Conservation (phyloP, 2,113 vertebrate species). For the Numida meleagris region DNA sequence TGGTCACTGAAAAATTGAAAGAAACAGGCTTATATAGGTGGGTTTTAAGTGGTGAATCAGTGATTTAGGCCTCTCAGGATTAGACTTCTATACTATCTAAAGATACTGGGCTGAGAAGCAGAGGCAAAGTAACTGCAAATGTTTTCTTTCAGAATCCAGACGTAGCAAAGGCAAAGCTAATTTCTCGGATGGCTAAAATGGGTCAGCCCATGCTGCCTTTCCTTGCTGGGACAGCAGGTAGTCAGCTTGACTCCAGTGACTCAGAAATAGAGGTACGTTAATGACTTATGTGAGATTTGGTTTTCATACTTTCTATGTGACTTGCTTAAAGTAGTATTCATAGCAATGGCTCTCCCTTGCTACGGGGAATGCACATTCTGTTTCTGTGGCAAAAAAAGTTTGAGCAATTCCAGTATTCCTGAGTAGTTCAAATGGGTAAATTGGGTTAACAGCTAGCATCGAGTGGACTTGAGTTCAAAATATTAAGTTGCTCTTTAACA, state of each 20-base stretch:
- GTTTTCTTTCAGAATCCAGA: constrained; percentile 87
- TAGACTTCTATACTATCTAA: background rate
- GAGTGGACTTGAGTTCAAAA: background rate
- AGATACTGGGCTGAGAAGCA: background rate
- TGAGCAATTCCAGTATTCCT: background rate
- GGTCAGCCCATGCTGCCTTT: constrained; percentile 97
- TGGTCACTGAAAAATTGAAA: background rate
- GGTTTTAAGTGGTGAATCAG: background rate
- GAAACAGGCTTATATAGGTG: background rate
- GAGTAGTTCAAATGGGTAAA: background rate
- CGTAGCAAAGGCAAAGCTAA: constrained; percentile 93
- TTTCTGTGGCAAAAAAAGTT: background rate
- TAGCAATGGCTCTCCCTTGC: background rate
- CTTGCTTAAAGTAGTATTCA: background rate
- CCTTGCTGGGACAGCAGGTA: constrained; percentile 76
- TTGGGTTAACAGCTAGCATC: background rate
- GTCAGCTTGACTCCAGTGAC: constrained; percentile 92
- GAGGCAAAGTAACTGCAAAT: background rate
- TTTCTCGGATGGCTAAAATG: constrained; percentile 98
- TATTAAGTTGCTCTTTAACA: background rate
- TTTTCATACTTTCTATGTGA: background rate
- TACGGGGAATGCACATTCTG: background rate
- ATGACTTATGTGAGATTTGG: background rate
- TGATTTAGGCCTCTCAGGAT: background rate
- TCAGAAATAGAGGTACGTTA: constrained; percentile 88